Evolutionary conservation across 2,888 invertebrate species (phyloP).

Genomic region (Eretmocerus hayati): DNA sequence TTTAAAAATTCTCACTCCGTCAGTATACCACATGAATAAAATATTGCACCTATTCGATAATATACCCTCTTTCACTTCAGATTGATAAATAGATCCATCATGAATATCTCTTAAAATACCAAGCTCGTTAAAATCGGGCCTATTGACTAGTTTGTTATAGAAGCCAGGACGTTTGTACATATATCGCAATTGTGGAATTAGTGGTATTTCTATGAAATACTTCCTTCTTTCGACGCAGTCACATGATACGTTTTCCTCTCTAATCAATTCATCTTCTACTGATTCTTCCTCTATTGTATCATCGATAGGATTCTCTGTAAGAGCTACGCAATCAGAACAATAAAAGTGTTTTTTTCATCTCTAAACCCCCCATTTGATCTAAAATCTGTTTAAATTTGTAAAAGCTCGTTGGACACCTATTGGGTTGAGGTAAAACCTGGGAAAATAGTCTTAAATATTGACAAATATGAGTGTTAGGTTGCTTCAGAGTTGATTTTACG

Average conservation of each 20-base stretch:
- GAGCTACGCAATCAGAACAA: neutral
- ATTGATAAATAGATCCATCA: constrained; percentile 9
- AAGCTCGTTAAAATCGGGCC: neutral
- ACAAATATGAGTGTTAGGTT: neutral
- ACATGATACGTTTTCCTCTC: neutral
- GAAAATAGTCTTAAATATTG: neutral
- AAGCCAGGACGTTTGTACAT: neutral
- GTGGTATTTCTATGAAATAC: constrained; percentile 4
- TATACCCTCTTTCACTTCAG: neutral
- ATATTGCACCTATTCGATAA: neutral
- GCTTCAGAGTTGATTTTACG: neutral
- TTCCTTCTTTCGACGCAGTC: neutral
- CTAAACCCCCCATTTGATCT: neutral
- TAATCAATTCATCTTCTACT: neutral
- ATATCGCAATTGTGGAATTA: neutral
- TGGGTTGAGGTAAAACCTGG: neutral
- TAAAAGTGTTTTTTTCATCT: neutral
- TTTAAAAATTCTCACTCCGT: constrained; percentile 21
- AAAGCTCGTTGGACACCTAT: neutral
- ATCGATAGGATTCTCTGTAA: neutral
- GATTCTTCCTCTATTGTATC: neutral
- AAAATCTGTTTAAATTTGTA: neutral
- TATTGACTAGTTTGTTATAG: neutral
- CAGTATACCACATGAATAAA: constrained; percentile 7
- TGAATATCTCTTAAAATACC: constrained; percentile 3